Evolutionary conservation across 2,797 vertebrate genomes (phyloP).

Genomic region (Gallinago stenura): DNA sequence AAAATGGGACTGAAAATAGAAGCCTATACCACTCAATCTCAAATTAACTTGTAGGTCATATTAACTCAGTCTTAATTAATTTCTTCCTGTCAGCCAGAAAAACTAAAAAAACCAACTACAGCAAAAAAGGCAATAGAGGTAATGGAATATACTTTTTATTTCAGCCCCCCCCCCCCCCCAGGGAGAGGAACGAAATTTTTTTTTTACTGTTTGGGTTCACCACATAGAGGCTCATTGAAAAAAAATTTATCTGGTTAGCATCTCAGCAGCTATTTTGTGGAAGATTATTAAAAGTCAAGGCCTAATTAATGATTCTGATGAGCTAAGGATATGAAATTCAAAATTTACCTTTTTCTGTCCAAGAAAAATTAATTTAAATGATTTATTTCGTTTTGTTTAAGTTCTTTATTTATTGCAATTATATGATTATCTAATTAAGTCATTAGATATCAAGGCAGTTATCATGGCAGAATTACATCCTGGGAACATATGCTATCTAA

Average conservation of each 20-base stretch:
- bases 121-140: not conserved
- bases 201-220: not conserved
- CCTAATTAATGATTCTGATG: not conserved
- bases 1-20: not conserved
- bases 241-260: not conserved
- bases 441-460: slow-evolving; percentile 64
- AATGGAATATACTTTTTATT: not conserved
- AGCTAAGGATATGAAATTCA: not conserved
- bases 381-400: slow-evolving; percentile 30
- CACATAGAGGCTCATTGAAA: not conserved
- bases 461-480: slow-evolving; percentile 56
- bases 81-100: not conserved
- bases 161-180: not conserved
- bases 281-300: not conserved
- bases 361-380: not conserved
- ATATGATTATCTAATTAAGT: slow-evolving; percentile 74
- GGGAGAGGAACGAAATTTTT: not conserved
- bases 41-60: not conserved
- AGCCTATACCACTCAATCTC: not conserved
- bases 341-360: not conserved
- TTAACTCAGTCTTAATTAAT: not conserved
- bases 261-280: not conserved
- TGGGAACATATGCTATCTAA: not conserved
- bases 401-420: slow-evolving; percentile 53
- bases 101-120: no score